phyloP scores from a whole-genome alignment of 2,113 vertebrate genomes.

The Echinops telfairi region DNA sequence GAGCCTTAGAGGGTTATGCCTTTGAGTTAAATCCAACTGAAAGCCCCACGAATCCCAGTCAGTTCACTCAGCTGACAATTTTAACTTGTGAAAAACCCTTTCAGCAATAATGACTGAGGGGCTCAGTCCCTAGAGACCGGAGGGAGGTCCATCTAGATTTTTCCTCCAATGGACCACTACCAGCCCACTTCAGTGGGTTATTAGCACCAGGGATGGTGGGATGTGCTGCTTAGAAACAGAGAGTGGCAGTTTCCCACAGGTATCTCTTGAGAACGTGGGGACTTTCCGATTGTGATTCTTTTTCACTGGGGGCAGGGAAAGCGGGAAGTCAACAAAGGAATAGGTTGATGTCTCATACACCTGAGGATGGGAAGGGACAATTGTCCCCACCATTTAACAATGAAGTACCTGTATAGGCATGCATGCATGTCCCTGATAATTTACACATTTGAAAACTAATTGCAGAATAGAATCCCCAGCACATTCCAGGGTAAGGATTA shows the following conservation, averaged over 20 bases:
- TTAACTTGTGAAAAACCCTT: background rate
- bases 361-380: background rate
- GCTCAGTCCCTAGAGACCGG: background rate
- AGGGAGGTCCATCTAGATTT: background rate
- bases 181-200: background rate
- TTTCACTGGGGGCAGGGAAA: background rate
- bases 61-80: background rate
- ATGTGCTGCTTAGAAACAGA: conserved; percentile 10
- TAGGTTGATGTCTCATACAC: background rate
- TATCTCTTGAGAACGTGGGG: background rate
- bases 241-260: background rate
- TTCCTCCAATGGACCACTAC: background rate
- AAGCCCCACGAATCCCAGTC: background rate
- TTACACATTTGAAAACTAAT: background rate
- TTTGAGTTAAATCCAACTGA: background rate
- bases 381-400: background rate
- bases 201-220: background rate
- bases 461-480: background rate
- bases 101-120: background rate
- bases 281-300: background rate
- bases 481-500: background rate
- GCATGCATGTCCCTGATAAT: conserved; percentile 3
- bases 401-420: background rate
- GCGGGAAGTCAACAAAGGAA: background rate
- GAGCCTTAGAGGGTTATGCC: background rate